Evolutionary conservation across 2,113 vertebrate genomes (phyloP), one percentile per base, ranked within the genome.

Genomic region (Eulemur macaco): DNA sequence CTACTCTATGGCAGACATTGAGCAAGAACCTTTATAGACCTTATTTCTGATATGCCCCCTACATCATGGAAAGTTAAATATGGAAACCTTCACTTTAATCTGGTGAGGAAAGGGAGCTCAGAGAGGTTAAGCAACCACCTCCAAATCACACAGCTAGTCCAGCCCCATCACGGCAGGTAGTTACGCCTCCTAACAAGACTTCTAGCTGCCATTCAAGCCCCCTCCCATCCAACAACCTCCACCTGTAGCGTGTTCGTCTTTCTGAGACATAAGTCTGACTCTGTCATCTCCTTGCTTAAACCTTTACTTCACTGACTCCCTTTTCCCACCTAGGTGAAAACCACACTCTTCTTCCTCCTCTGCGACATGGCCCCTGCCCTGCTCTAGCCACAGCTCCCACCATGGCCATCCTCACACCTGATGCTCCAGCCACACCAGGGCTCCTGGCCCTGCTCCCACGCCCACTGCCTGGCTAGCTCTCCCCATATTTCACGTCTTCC

Each of bases 401-500:
- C 13, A 11, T 0, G 2, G 14, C 42, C 8, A 13, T 4, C 21
- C 11, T 29, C 74, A 39, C 39, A 7, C 45, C 13, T 0, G 15
- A 29, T 0, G 6, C 1, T 47, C 56, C 0, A 0, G 50, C 42
- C 78, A 60, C 17, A 11, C 9, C 15, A 15, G 42, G 37, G 31
- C 50, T 60, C 58, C 42, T 37, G 18, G 10, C 13, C 47, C 71
- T 2, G 15, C 21, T 12, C 60, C 66, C 12, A 0, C 3, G 0
- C 63, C 71, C 76, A 37, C 27, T 4, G 27, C 56, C 45, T 1
- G 20, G 37, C 17, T 45, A n/a, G 23, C 18, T 31, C 52, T 80
- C 12, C 77, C 29, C 58, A 4, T 1, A 31, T 56, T 14, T 58
- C 23, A 6, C 12, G 12, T 39, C 63, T 58, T 9, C 13, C 7